Percentiles rank a stretch among this genome's conserved stretches.
phyloP scores from a whole-genome alignment of 2,113 vertebrate genomes.

The Notothenia coriiceps region DNA sequence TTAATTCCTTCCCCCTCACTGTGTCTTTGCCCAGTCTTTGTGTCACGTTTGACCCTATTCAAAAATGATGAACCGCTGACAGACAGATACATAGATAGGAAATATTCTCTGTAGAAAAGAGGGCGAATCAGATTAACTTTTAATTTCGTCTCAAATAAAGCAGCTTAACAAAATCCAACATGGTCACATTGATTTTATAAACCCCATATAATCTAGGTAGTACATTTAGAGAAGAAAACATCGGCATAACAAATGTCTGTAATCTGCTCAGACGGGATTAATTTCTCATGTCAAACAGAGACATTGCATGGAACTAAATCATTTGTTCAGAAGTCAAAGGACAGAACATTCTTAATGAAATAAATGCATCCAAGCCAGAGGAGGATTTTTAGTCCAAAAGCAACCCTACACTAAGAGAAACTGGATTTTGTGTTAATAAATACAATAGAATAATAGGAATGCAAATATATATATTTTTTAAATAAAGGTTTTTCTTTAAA shows the following conservation, averaged over 20 bases:
- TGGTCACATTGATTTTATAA: constrained; percentile 50
- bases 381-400: constrained; percentile 1
- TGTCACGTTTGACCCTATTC: background rate
- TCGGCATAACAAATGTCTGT: constrained; percentile 41
- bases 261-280: constrained; percentile 70
- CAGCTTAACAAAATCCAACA: constrained; percentile 75
- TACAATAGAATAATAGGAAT: background rate
- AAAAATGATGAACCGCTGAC: constrained; percentile 9
- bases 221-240: constrained; percentile 52
- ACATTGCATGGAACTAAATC: constrained; percentile 2
- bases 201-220: constrained; percentile 54
- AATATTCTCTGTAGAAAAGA: constrained; percentile 20
- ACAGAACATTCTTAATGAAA: constrained; percentile 29
- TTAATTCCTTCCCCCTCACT: constrained; percentile 8
- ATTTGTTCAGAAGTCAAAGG: constrained; percentile 49
- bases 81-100: constrained; percentile 21
- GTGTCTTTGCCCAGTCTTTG: background rate
- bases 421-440: constrained; percentile 10
- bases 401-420: background rate
- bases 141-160: constrained; percentile 67
- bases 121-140: constrained; percentile 56
- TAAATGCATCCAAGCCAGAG: constrained; percentile 30
- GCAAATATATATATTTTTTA: background rate
- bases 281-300: constrained; percentile 62
- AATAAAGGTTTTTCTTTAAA: background rate